phyloP scores from a whole-genome alignment of 1,140 invertebrate genomes.

The Drosophila tristis region DNA sequence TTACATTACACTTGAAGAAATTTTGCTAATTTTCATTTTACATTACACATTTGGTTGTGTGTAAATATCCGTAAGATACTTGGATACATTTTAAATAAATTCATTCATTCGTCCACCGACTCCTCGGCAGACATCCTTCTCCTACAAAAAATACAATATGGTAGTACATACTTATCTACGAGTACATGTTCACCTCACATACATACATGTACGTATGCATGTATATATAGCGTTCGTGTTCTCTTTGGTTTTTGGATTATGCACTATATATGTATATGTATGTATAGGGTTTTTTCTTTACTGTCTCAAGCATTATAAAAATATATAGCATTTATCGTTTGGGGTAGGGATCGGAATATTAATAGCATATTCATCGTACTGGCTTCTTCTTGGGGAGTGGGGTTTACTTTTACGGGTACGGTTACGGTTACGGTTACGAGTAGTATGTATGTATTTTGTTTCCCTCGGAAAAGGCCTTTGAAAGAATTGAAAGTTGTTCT shows the following conservation, averaged over 20 bases:
- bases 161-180: no score
- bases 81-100: conserved; percentile 59
- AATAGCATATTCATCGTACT: not conserved
- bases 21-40: conserved; percentile 63
- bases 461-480: conserved; percentile 45
- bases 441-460: conserved; percentile 12
- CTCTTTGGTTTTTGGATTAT: conserved; percentile 6
- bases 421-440: conserved; percentile 6
- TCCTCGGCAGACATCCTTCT: not conserved
- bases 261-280: conserved; percentile 24
- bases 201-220: conserved; percentile 11
- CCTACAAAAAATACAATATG: conserved; percentile 49
- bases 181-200: not conserved
- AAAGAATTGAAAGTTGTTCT: conserved; percentile 54
- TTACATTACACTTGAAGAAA: conserved; percentile 74
- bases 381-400: no score
- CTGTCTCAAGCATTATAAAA: conserved; percentile 66
- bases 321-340: conserved; percentile 61
- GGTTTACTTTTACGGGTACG: not conserved
- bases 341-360: conserved; percentile 20
- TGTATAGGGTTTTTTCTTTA: conserved; percentile 21
- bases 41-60: conserved; percentile 15
- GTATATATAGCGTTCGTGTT: conserved; percentile 2
- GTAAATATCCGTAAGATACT: conserved; percentile 1
- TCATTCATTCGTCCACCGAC: conserved; percentile 28